Evolutionary conservation across 2,113 vertebrate species (phyloP).

Genomic region (Chamaea fasciata): DNA sequence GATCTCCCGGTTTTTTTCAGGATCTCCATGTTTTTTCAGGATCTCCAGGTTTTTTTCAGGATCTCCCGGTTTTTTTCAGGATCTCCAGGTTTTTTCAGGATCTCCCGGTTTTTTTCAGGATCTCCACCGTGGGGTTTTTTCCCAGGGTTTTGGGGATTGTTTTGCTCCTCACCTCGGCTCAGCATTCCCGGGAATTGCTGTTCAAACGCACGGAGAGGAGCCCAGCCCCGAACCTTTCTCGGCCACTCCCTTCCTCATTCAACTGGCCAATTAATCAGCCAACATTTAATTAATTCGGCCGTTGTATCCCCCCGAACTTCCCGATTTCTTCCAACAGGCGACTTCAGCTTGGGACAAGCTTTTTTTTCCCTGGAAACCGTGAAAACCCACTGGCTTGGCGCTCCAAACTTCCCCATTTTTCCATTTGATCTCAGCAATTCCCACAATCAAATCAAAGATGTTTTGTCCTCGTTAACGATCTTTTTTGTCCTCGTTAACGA

Average conservation of each 20-base stretch:
- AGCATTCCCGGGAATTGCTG: accelerated
- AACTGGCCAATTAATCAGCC: not conserved
- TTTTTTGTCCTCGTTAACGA: no score
- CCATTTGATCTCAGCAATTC: not conserved
- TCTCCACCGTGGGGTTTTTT: accelerated
- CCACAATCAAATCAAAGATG: not conserved
- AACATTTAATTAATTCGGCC: not conserved
- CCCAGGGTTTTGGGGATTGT: no score
- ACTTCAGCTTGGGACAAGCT: not conserved
- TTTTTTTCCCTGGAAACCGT: not conserved
- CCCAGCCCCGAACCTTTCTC: not conserved
- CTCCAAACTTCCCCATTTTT: not conserved
- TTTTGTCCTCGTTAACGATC: no score
- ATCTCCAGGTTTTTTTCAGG: no score
- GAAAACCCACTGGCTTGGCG: not conserved
- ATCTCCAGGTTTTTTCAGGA: no score
- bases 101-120: not conserved
- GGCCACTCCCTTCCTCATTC: not conserved
- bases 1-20: no score
- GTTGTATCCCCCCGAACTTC: not conserved
- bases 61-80: no score
- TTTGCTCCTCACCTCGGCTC: not conserved
- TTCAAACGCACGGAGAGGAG: accelerated
- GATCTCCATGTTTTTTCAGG: no score
- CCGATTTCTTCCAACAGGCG: not conserved